Evolutionary conservation across 2,113 vertebrate genomes (phyloP).

Genomic region (Bostrychus sinensis): DNA sequence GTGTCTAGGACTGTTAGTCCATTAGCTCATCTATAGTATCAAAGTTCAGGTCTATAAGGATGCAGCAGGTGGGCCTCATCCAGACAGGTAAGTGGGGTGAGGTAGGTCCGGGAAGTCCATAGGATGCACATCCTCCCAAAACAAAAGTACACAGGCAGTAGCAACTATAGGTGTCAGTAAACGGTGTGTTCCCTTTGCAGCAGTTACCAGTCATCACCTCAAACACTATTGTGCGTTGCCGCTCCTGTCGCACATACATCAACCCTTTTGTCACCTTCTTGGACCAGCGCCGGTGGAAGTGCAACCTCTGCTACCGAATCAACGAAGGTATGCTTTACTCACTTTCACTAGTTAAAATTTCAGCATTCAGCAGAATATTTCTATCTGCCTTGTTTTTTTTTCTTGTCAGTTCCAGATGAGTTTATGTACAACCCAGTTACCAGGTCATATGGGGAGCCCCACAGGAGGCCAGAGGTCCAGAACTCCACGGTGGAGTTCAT

Average conservation of each 20-base stretch:
- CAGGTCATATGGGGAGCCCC: slow-evolving; percentile 93
- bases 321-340: slow-evolving; percentile 86
- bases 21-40: too few relatives aligned
- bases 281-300: slow-evolving; percentile 97
- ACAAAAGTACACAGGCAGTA: too few relatives aligned
- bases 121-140: too few relatives aligned
- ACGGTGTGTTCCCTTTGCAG: slow-evolving; percentile 71
- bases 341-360: not conserved
- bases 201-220: slow-evolving; percentile 97
- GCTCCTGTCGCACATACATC: slow-evolving; percentile 96
- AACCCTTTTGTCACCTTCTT: slow-evolving; percentile 98
- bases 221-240: slow-evolving; percentile 95
- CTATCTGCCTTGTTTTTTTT: not conserved
- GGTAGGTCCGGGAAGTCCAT: too few relatives aligned
- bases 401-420: slow-evolving; percentile 90
- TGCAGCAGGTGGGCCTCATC: too few relatives aligned
- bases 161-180: too few relatives aligned
- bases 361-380: not conserved
- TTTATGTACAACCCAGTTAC: slow-evolving; percentile 99
- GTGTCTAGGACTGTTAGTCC: too few relatives aligned
- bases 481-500: slow-evolving; percentile 98
- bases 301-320: slow-evolving; percentile 95
- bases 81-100: too few relatives aligned
- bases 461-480: slow-evolving; percentile 96
- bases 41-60: too few relatives aligned